phyloP scores from a whole-genome alignment of 2,113 vertebrate species.

The Channa maculata region DNA sequence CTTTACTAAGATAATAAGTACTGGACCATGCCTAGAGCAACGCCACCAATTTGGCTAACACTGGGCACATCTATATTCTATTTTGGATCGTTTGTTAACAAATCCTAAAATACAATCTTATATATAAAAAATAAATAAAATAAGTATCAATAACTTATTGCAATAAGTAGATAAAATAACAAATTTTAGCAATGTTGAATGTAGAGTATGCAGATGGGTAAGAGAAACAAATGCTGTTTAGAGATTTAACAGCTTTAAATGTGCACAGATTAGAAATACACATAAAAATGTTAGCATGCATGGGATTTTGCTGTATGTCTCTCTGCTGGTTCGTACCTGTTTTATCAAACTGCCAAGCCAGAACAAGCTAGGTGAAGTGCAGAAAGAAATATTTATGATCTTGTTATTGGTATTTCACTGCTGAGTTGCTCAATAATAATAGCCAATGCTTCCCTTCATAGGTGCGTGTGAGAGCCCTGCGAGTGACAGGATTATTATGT shows the following conservation, averaged over 20 bases:
- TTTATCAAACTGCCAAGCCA: constrained; percentile 40
- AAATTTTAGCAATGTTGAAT: too few species aligned
- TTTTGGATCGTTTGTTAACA: too few species aligned
- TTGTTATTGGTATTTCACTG: constrained; percentile 50
- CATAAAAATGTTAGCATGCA: constrained; percentile 17
- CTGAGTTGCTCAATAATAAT: constrained; percentile 62
- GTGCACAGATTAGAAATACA: neutral
- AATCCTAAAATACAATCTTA: too few species aligned
- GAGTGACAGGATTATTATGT: constrained; percentile 22
- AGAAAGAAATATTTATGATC: constrained; percentile 55
- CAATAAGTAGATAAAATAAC: too few species aligned
- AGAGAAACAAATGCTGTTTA: neutral
- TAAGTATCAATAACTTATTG: too few species aligned
- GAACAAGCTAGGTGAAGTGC: constrained; percentile 63
- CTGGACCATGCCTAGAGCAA: too few species aligned
- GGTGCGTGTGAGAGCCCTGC: constrained; percentile 21
- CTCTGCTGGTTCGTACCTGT: constrained; percentile 42
- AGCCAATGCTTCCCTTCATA: constrained; percentile 40
- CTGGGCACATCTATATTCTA: too few species aligned
- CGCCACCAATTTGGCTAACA: too few species aligned
- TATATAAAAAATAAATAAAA: too few species aligned
- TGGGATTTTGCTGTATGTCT: constrained; percentile 19
- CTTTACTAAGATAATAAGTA: too few species aligned
- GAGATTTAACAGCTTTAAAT: too few species aligned
- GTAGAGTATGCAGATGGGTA: too few species aligned